These are phyloP conservation scores for Balearica regulorum DNA, from an alignment of 2,797 vertebrate genomes.

Conservation along the genomic window DNA sequence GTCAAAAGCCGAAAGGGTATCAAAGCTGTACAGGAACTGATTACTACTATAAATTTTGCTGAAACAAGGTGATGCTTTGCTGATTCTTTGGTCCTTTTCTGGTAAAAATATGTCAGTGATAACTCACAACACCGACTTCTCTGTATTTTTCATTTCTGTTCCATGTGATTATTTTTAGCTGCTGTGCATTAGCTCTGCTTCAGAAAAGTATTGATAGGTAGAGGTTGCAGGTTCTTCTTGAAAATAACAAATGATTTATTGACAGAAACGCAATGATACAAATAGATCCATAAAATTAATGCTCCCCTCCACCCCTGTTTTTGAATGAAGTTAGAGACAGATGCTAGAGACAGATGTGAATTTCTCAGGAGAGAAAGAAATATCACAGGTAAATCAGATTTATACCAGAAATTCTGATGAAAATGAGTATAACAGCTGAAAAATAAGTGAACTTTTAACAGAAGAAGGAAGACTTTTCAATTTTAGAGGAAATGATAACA, in stretches of 20 bases:
- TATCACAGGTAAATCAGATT: constrained; percentile 40
- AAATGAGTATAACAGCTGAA: neutral
- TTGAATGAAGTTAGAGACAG: neutral
- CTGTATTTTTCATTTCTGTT: constrained; percentile 55
- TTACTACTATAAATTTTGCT: constrained; percentile 63
- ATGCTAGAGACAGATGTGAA: neutral
- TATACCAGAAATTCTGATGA: constrained; percentile 1
- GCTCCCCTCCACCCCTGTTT: neutral
- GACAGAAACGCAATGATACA: neutral
- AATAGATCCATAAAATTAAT: neutral
- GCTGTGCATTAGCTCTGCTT: constrained; percentile 31
- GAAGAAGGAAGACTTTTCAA: neutral
- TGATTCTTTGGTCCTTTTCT: constrained; percentile 57
- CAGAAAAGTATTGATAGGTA: constrained; percentile 7
- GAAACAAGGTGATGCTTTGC: constrained; percentile 49
- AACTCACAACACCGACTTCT: constrained; percentile 45
- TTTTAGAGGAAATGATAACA: neutral
- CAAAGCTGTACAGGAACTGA: constrained; percentile 60
- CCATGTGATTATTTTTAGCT: constrained; percentile 56
- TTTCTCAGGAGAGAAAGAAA: neutral
- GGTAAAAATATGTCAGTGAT: constrained; percentile 39
- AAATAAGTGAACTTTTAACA: neutral
- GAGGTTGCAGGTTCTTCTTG: neutral
- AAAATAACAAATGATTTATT: neutral
- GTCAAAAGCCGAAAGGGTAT: constrained; percentile 7